Base-by-base conservation (phyloP, 2,113 vertebrate genomes). In the Verasper variegatus region DNA sequence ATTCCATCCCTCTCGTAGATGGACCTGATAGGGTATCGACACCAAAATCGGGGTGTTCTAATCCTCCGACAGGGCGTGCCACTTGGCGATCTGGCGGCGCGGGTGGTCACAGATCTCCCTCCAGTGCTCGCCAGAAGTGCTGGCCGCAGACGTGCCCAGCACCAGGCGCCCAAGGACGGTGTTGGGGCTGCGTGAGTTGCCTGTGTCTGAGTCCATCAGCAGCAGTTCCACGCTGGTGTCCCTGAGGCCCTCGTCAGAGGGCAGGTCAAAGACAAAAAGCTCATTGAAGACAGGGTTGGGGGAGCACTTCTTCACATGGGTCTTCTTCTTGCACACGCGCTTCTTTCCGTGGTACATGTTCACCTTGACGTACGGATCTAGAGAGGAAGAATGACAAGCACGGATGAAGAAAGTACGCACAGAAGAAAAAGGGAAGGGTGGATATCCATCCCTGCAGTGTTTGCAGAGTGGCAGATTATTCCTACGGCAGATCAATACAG, bases 251-350 rank as follows among this genome's bases (percentile, higher is more conserved):
- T 91, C 92, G 71, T 98, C 95, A 12, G 96, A 97, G 81, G 97
- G 96, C 88, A 99, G 95, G 83, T 99, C 98, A 86, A 99, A 99
- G 56, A 98, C 97, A 90, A 99, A 99, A 51, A 98, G 95, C 95
- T 99, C 97, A 13, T 99, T 99, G 91, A 99, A 99, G 74, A 99
- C 98, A 0, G 98, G 97, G 81, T 98, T 99, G 11, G 97, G 98
- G 1, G 96, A 95, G 59, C 96, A 96, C 75, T 99, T 99, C 93
- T 99, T 99, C 88, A 99, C 97, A 0, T 98, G 97, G 27, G 98
- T 98, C 93, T 99, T 99, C 95, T 99, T 99, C 91, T 99, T 99
- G 77, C 96, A 97, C 85, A 99, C 95, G 3, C 98, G 96, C 83
- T 99, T 99, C 92, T 97, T 98, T 52, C 96, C 97, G 1, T 99